These are phyloP conservation scores for Turnix velox DNA, from an alignment of 2,113 vertebrate genomes.

Conservation along the genomic window DNA sequence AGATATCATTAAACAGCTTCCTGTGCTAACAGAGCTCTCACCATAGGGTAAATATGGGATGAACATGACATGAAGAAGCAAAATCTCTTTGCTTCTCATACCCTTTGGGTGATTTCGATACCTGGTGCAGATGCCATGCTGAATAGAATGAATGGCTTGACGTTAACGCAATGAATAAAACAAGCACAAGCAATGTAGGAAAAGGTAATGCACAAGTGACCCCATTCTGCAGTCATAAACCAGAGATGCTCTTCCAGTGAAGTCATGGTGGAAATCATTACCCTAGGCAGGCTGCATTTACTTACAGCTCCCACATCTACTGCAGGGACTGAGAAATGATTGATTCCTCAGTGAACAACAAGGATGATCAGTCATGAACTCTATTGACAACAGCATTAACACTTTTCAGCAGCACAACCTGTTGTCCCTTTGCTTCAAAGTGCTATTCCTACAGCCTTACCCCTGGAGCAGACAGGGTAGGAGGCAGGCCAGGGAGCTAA, in stretches of 20 bases:
- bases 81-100: slow-evolving; percentile 25
- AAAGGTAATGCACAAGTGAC: not conserved
- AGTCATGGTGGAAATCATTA: not conserved
- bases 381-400: not conserved
- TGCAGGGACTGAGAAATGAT: not conserved
- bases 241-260: not conserved
- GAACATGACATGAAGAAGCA: not conserved
- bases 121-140: not conserved
- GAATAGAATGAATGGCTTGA: not conserved
- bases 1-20: slow-evolving; percentile 21
- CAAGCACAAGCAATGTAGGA: not conserved
- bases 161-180: not conserved
- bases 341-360: not conserved
- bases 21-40: slow-evolving; percentile 36
- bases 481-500: not conserved
- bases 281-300: not conserved
- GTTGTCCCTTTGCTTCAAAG: not conserved
- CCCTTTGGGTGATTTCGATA: not conserved
- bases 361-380: not conserved
- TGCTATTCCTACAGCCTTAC: not conserved
- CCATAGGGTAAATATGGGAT: slow-evolving; percentile 25
- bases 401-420: not conserved
- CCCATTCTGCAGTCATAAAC: not conserved
- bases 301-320: not conserved
- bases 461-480: not conserved